Conservation (phyloP, 2,797 vertebrate species). For the Champsocephalus gunnari region DNA sequence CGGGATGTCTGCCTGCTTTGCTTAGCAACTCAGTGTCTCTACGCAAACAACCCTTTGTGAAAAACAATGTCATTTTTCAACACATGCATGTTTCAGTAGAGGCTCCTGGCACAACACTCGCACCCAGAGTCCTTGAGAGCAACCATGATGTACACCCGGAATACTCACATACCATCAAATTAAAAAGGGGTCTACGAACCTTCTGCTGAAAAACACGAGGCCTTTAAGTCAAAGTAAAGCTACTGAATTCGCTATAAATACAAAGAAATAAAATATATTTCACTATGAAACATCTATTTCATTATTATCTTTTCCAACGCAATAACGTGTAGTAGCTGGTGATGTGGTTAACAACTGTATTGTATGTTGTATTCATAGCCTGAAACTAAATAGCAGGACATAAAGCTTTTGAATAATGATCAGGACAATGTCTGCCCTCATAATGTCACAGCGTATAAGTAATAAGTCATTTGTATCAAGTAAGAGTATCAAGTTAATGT, state of each 20-base stretch:
- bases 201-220: background rate
- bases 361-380: background rate
- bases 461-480: too few relatives aligned
- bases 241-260: too few relatives aligned
- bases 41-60: background rate
- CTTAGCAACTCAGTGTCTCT: conserved; percentile 38
- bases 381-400: background rate
- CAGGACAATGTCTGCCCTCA: background rate
- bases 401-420: too few relatives aligned
- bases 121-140: conserved; percentile 21
- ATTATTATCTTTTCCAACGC: too few relatives aligned
- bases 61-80: conserved; percentile 29
- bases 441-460: background rate
- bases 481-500: too few relatives aligned
- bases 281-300: too few relatives aligned
- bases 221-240: background rate
- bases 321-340: too few relatives aligned
- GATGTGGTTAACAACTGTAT: too few relatives aligned
- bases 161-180: background rate
- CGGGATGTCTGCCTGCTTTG: conserved; percentile 37
- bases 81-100: conserved; percentile 21
- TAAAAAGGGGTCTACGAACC: background rate
- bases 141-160: conserved; percentile 10
- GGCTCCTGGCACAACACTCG: background rate
- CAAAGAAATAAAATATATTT: too few relatives aligned